Evolutionary conservation across 2,888 invertebrate genomes (phyloP).

Genomic region (Epinotia brunnichana): DNA sequence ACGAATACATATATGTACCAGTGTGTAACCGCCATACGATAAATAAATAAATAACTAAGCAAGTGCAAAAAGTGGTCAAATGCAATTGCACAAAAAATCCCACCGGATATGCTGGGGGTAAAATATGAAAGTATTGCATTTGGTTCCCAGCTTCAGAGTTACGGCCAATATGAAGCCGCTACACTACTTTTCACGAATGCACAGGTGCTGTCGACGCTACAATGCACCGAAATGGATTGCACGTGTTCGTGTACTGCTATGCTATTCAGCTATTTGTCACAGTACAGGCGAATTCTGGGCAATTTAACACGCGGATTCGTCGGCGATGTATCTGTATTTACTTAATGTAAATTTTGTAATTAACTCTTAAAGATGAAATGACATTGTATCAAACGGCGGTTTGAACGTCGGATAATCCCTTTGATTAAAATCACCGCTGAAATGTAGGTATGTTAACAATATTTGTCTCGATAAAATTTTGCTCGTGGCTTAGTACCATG

Average conservation of each 20-base stretch:
- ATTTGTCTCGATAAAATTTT: no score
- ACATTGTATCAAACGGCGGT: no score
- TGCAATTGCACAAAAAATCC: not conserved
- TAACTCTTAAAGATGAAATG: no score
- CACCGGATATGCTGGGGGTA: not conserved
- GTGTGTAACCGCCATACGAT: no score
- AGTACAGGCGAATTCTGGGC: not conserved
- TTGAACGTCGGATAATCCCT: no score
- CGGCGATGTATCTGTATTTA: no score
- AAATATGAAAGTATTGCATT: not conserved
- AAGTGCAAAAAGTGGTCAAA: not conserved
- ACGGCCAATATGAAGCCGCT: constrained; percentile 30
- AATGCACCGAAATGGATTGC: constrained; percentile 21
- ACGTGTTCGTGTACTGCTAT: constrained; percentile 6
- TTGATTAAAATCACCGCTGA: no score
- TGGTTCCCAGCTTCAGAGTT: constrained; percentile 8
- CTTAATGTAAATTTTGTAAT: no score
- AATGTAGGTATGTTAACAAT: no score
- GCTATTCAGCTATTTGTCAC: not conserved
- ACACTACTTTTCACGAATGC: constrained; percentile 36
- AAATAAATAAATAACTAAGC: not conserved
- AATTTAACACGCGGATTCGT: not conserved
- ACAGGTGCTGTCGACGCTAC: constrained; percentile 29
- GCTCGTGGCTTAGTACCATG: no score
- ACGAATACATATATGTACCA: no score